phyloP scores from a whole-genome alignment of 2,797 vertebrate species.

The Myotis planiceps region DNA sequence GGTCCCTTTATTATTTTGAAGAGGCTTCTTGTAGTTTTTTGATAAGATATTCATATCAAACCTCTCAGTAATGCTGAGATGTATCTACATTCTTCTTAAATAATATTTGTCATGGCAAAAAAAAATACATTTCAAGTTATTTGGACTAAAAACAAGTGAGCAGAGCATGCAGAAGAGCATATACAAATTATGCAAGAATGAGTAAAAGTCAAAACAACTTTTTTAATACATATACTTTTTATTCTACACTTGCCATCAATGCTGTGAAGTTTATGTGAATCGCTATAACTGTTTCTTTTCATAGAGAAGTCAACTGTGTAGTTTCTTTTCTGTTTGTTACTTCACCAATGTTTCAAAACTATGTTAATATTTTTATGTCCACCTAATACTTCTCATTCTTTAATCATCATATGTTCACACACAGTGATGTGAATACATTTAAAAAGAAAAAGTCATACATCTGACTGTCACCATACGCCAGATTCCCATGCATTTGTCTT shows the following conservation, averaged over 20 bases:
- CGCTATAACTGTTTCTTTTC: neutral
- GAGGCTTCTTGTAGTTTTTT: neutral
- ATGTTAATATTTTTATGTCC: neutral
- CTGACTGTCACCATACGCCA: no score
- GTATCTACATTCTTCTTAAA: neutral
- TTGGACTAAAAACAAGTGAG: neutral
- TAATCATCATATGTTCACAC: neutral
- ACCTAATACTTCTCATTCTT: neutral
- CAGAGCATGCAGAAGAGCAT: neutral
- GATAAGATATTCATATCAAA: neutral
- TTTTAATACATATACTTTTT: neutral
- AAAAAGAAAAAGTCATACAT: neutral
- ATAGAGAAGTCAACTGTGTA: neutral
- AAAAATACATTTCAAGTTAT: slow-evolving; percentile 28
- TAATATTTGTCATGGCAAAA: neutral
- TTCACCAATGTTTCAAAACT: neutral
- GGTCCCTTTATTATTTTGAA: slow-evolving; percentile 24
- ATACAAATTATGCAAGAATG: neutral
- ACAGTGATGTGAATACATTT: neutral
- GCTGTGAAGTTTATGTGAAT: neutral
- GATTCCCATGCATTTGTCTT: neutral
- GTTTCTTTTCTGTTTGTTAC: neutral
- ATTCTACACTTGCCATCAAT: neutral
- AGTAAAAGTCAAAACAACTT: neutral
- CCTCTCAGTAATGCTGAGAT: slow-evolving; percentile 1